Evolutionary conservation across 2,113 vertebrate species (phyloP).

Genomic region (Falco punctatus): DNA sequence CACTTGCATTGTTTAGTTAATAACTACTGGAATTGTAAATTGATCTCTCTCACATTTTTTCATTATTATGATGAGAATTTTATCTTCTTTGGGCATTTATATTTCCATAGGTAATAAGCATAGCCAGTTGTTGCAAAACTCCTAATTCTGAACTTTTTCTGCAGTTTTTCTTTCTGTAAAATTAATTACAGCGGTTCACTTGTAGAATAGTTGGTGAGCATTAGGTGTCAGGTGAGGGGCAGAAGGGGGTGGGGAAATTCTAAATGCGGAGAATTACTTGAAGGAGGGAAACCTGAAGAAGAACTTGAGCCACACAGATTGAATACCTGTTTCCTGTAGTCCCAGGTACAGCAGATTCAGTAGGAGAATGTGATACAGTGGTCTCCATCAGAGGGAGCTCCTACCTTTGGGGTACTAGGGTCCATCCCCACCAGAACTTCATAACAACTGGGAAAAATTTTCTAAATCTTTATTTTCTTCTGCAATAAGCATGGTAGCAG

Average conservation of each 20-base stretch:
- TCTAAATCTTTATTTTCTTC: background rate
- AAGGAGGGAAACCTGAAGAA: background rate
- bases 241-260: background rate
- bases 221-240: background rate
- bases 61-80: slow-evolving; percentile 51
- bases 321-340: background rate
- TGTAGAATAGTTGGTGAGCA: slow-evolving; percentile 32
- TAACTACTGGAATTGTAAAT: slow-evolving; percentile 68
- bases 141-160: slow-evolving; percentile 53
- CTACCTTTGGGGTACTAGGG: background rate
- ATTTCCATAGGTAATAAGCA: slow-evolving; percentile 70
- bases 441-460: background rate
- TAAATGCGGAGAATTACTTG: background rate
- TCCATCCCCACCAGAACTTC: background rate
- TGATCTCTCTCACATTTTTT: slow-evolving; percentile 56
- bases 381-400: background rate
- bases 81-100: slow-evolving; percentile 68
- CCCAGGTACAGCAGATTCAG: background rate
- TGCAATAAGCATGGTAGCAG: background rate
- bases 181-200: slow-evolving; percentile 62
- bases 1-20: slow-evolving; percentile 68
- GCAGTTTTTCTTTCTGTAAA: slow-evolving; percentile 42
- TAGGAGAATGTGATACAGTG: background rate
- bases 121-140: slow-evolving; percentile 35
- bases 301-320: background rate